A percentile compares a stretch with the other conserved stretches of the same genome.
phyloP scores from a whole-genome alignment of 2,888 invertebrate genomes.

The Drosophila putrida region DNA sequence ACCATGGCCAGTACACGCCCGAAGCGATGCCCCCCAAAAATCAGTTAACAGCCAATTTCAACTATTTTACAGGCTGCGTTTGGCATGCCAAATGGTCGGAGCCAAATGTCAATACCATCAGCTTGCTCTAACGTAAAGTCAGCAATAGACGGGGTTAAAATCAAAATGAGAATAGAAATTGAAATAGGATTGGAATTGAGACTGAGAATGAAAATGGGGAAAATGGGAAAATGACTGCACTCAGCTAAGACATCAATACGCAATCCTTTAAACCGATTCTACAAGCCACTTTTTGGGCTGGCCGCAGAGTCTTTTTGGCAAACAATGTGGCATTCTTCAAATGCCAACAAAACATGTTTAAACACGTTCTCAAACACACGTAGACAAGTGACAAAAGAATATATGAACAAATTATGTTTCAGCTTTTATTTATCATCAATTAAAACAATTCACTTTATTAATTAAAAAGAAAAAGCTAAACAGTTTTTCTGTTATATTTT shows the following conservation, averaged over 20 bases:
- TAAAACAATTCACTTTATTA: too few relatives aligned
- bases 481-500: too few relatives aligned
- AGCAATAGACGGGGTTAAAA: constrained; percentile 32
- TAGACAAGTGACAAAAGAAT: background rate
- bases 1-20: constrained; percentile 35
- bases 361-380: background rate
- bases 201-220: background rate
- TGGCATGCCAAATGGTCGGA: constrained; percentile 69
- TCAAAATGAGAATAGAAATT: background rate
- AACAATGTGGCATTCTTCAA: constrained; percentile 12
- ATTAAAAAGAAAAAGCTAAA: too few relatives aligned
- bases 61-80: constrained; percentile 73
- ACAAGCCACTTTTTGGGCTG: constrained; percentile 5
- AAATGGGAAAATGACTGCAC: background rate
- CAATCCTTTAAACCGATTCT: constrained; percentile 18
- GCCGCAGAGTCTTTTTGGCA: background rate
- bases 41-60: constrained; percentile 79
- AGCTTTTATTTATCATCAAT: background rate
- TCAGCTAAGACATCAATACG: constrained; percentile 24
- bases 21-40: constrained; percentile 48
- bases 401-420: background rate
- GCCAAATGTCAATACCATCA: constrained; percentile 79
- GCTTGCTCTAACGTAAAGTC: constrained; percentile 48
- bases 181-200: background rate
- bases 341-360: constrained; percentile 2